phyloP scores from a whole-genome alignment of 1,140 invertebrate species.

The Helicoverpa armigera region DNA sequence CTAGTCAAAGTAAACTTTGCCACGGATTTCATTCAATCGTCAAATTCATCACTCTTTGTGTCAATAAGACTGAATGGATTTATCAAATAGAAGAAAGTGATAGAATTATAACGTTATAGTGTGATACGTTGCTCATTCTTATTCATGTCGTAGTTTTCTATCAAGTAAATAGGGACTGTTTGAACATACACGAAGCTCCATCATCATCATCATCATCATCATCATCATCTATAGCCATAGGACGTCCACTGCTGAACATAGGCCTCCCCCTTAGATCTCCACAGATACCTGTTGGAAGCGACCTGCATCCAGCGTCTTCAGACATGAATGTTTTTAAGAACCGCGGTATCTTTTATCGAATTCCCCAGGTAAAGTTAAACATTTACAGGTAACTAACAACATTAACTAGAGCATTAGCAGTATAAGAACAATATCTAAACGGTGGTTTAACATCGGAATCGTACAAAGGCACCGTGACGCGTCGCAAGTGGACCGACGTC shows the following conservation, averaged over 20 bases:
- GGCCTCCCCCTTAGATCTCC: too few species aligned
- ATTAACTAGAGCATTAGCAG: constrained; percentile 29
- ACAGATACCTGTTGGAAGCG: too few species aligned
- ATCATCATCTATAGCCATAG: too few species aligned
- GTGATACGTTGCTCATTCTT: neutral
- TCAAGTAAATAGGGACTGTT: neutral
- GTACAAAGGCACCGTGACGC: constrained; percentile 49
- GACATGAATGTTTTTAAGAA: too few species aligned
- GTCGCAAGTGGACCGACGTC: constrained; percentile 40
- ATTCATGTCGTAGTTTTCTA: neutral
- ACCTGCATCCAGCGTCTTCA: too few species aligned
- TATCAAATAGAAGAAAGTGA: constrained; percentile 46
- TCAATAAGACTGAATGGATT: constrained; percentile 32
- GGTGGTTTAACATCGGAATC: constrained; percentile 27
- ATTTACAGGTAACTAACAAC: neutral
- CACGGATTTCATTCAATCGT: constrained; percentile 44
- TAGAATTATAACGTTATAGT: constrained; percentile 27
- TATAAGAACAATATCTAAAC: constrained; percentile 44
- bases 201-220: too few species aligned
- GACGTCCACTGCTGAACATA: too few species aligned
- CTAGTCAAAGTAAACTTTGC: constrained; percentile 24
- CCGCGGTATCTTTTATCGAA: too few species aligned
- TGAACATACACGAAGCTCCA: neutral
- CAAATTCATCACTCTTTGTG: constrained; percentile 48
- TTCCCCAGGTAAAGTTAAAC: too few species aligned